phyloP scores from a whole-genome alignment of 2,888 invertebrate genomes.

The Catotricha subobsoleta region DNA sequence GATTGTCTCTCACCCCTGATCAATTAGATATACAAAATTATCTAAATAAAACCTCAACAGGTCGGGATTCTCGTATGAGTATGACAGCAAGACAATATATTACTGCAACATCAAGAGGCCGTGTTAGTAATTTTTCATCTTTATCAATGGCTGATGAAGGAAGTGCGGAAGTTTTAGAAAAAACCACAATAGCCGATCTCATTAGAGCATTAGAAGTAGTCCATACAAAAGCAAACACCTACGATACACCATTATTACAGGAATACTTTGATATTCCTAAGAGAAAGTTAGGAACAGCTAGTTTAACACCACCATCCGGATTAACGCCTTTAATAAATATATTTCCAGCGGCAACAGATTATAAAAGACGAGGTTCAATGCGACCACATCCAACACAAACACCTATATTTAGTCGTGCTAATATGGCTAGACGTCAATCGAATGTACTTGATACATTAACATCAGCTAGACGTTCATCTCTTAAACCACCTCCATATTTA shows the following conservation, averaged over 20 bases:
- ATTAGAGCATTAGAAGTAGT: slow-evolving; percentile 59
- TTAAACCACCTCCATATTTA: slow-evolving; percentile 10
- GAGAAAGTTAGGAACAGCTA: slow-evolving; percentile 36
- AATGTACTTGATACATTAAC: background rate
- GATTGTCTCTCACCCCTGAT: background rate
- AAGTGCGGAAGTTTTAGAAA: slow-evolving; percentile 42
- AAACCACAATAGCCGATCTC: slow-evolving; percentile 67
- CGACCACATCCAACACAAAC: slow-evolving; percentile 1
- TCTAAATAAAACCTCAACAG: slow-evolving; percentile 8
- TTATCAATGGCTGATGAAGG: slow-evolving; percentile 18
- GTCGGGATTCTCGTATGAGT: slow-evolving; percentile 8
- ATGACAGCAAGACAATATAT: slow-evolving; percentile 5
- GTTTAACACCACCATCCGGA: slow-evolving; percentile 30
- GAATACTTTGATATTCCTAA: slow-evolving; percentile 20
- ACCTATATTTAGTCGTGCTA: background rate
- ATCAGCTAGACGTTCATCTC: background rate
- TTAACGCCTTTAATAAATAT: slow-evolving; percentile 28
- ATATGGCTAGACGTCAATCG: background rate
- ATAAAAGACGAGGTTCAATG: background rate
- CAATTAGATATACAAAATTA: slow-evolving; percentile 5
- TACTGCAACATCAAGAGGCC: slow-evolving; percentile 7
- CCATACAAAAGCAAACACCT: slow-evolving; percentile 31
- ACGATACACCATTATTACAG: background rate
- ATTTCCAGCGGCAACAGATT: slow-evolving; percentile 24
- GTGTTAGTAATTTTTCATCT: slow-evolving; percentile 8